Conservation (phyloP, 2,113 vertebrate species). For the Rhizomys pruinosus region DNA sequence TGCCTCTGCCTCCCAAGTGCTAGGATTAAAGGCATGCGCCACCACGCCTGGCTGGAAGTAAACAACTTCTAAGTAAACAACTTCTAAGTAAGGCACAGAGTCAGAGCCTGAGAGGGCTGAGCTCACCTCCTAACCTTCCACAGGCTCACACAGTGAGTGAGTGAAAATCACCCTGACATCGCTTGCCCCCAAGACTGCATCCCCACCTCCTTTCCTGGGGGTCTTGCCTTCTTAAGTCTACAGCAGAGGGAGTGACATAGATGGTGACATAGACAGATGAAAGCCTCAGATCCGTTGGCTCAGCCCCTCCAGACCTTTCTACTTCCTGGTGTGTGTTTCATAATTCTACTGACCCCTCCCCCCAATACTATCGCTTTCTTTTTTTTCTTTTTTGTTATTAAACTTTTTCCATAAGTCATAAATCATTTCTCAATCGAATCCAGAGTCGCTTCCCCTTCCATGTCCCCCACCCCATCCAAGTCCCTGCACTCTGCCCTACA, state of each 20-base stretch:
- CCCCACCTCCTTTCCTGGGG: neutral
- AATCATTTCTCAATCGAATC: too few relatives aligned
- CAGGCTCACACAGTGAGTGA: accelerated
- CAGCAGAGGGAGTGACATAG: neutral
- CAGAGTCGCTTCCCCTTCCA: too few relatives aligned
- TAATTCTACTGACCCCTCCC: accelerated
- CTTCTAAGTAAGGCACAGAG: neutral
- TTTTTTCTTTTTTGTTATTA: too few relatives aligned
- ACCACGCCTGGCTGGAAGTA: too few relatives aligned
- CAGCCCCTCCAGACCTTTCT: neutral
- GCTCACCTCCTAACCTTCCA: neutral
- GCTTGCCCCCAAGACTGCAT: neutral
- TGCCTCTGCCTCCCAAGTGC: too few relatives aligned
- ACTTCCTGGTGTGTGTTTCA: neutral
- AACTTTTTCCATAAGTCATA: too few relatives aligned
- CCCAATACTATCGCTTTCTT: neutral
- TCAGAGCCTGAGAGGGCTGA: neutral
- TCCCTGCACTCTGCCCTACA: too few relatives aligned
- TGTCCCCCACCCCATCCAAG: too few relatives aligned
- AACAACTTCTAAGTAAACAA: too few relatives aligned
- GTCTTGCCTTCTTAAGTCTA: neutral
- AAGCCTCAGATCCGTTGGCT: neutral
- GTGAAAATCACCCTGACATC: accelerated
- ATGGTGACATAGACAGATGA: neutral
- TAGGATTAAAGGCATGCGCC: too few relatives aligned